Evolutionary conservation across 2,797 vertebrate species (phyloP), one percentile per base, ranked within the genome.

Genomic region (Cebuella pygmaea): DNA sequence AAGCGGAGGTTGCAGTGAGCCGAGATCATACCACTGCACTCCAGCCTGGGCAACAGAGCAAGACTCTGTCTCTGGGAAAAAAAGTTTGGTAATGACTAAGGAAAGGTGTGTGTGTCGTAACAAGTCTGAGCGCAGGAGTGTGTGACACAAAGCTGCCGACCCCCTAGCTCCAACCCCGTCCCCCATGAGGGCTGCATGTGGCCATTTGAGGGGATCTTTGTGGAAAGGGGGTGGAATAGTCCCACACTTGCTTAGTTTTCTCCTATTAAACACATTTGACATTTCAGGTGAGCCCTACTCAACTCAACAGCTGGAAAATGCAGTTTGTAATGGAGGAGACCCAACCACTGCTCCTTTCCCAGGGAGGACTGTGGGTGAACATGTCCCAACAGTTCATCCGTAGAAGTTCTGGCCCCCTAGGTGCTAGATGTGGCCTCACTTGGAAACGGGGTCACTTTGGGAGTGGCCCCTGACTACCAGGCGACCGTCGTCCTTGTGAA

Each of bases 101-200:
- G 64, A 74, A 59, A 55, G 50, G 41, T n/a, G 8, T 10, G 10
- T 26, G 41, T 57, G 36, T 61, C 0, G 12, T 64, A 44, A 84
- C 19, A 33, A 20, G 44, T 46, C 7, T 4, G 13, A 33, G 30
- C 6, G 1, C 30, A 64, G 30, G 30, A 64, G 14, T 15, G 59
- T 30, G 30, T 64, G 30, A 64, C 14, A 64, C 61, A 33, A 13
- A 30, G 8, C 7, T 30, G 14, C 44, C 2, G 12, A 30, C 8
- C 46, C 44, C 27, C 75, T 5, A 2, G 1, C 3, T 7, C 48
- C 39, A 17, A 24, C 33, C 2, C 1, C 6, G 7, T n/a, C 17
- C 27, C 13, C 17, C 7, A 5, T 70, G 39, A 41, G 36, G 48
- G 19, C 20, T 39, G 26, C 6, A 0, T 36, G 12, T 24, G 36